Percentiles rank a stretch among this genome's conserved stretches.
These are phyloP conservation scores for Onychostoma macrolepis DNA, from an alignment of 2,113 vertebrate genomes.

Conservation along the genomic window DNA sequence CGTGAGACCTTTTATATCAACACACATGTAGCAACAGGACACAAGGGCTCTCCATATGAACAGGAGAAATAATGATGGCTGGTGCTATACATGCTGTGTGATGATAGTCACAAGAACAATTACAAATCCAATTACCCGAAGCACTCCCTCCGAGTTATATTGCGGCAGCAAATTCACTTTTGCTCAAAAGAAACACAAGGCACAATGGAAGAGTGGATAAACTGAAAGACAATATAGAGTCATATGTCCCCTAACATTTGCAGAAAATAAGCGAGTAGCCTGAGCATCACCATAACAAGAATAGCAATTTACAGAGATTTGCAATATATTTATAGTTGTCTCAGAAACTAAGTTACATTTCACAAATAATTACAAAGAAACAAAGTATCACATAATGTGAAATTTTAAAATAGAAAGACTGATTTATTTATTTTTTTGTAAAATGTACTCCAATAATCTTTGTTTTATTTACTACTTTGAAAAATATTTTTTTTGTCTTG, in stretches of 20 bases:
- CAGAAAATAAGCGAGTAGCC: not conserved
- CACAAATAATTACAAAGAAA: too few species aligned
- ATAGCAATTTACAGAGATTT: too few species aligned
- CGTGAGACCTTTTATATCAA: conserved; percentile 53
- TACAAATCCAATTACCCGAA: conserved; percentile 26
- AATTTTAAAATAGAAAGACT: too few species aligned
- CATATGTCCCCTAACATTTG: not conserved
- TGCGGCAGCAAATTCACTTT: conserved; percentile 4
- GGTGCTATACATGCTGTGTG: conserved; percentile 42
- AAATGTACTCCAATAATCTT: too few species aligned
- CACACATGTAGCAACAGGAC: conserved; percentile 51
- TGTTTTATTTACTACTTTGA: too few species aligned
- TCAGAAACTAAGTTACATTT: too few species aligned
- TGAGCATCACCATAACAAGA: too few species aligned
- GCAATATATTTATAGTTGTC: too few species aligned
- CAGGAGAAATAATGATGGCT: conserved; percentile 44
- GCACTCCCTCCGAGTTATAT: conserved; percentile 4
- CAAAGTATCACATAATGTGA: too few species aligned
- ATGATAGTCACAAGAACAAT: conserved; percentile 23
- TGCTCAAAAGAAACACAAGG: not conserved
- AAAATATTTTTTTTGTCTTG: too few species aligned
- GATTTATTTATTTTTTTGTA: too few species aligned
- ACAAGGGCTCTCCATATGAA: conserved; percentile 9
- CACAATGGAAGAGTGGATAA: not conserved
- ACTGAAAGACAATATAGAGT: conserved; percentile 2